phyloP scores from a whole-genome alignment of 2,888 invertebrate species.

The Dryobotodes eremita region DNA sequence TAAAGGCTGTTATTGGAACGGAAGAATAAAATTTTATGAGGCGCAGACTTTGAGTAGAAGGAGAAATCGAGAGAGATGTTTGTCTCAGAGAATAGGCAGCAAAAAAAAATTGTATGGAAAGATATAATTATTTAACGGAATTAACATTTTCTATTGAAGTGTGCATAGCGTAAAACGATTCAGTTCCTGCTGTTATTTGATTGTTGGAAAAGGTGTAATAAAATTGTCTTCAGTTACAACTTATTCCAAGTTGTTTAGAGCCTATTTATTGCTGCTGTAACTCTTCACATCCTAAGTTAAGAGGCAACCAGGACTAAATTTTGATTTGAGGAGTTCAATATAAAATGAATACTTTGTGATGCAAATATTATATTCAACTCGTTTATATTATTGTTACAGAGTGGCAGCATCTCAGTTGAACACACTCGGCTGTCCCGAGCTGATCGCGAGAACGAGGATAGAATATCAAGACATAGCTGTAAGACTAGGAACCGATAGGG shows the following conservation, averaged over 20 bases:
- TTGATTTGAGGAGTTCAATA: neutral
- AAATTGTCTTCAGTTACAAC: neutral
- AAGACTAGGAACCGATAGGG: constrained; percentile 97
- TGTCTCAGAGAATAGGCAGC: neutral
- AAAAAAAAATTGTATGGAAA: too few relatives aligned
- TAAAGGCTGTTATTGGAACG: too few relatives aligned
- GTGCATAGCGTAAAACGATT: neutral
- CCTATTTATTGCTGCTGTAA: neutral
- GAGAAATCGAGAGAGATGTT: neutral
- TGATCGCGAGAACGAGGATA: constrained; percentile 97
- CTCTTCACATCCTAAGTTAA: neutral
- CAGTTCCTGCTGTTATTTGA: neutral
- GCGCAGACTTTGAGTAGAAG: neutral
- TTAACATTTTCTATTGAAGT: neutral
- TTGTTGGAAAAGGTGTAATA: neutral
- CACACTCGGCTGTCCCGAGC: constrained; percentile 98
- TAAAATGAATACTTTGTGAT: neutral
- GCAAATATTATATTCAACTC: neutral
- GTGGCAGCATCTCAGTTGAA: constrained; percentile 99
- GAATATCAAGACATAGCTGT: constrained; percentile 99
- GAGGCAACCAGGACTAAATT: neutral
- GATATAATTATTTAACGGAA: neutral
- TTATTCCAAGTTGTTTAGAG: neutral
- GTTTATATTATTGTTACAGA: constrained; percentile 85
- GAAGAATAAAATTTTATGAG: neutral